phyloP scores from a whole-genome alignment of 2,888 invertebrate species.

The Diaphora mendica region DNA sequence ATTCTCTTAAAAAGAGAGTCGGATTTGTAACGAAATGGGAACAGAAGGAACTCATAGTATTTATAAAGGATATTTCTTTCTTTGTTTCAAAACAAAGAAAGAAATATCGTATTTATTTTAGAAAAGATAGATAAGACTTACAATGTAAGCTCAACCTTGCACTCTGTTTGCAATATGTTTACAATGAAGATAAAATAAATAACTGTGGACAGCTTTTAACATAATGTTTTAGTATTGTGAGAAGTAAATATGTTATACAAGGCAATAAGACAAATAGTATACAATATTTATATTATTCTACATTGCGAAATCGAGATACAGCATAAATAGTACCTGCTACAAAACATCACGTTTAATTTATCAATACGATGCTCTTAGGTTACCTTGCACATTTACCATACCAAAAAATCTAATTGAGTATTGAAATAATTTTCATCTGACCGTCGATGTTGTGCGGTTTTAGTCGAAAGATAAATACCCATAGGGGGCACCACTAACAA shows the following conservation, averaged over 20 bases:
- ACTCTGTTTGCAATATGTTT: too few relatives aligned
- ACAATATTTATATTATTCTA: not conserved
- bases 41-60: not conserved
- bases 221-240: not conserved
- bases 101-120: too few relatives aligned
- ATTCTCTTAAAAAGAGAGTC: not conserved
- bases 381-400: too few relatives aligned
- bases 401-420: not conserved
- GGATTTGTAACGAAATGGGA: not conserved
- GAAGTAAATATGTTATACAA: not conserved
- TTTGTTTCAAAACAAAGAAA: not conserved
- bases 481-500: slow-evolving; percentile 6
- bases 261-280: not conserved
- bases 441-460: not conserved
- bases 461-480: not conserved
- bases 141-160: too few relatives aligned
- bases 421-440: not conserved
- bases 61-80: not conserved
- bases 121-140: too few relatives aligned
- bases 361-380: too few relatives aligned
- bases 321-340: not conserved
- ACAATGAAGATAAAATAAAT: too few relatives aligned
- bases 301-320: not conserved
- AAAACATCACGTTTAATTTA: not conserved
- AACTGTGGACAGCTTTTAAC: too few relatives aligned